Evolutionary conservation across 1,140 invertebrate species (phyloP), one percentile per base, ranked within the genome.

Genomic region (Gryllus bimaculatus): DNA sequence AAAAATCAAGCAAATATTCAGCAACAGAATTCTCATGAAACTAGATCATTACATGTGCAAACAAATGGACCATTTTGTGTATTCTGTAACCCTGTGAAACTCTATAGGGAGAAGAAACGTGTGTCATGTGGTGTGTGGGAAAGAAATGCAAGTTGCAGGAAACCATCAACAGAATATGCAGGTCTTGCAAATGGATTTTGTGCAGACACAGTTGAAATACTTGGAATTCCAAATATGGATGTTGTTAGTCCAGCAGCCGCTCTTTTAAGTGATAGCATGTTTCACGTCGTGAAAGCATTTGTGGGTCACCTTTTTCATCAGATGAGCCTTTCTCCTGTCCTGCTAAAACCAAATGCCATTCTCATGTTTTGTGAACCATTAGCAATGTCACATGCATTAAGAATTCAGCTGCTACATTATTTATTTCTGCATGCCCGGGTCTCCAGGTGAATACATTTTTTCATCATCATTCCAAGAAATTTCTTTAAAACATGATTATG

Each of bases 351-450:
- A 12, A 87, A 87, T 79, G 83, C 85, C 12, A 85, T 87, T 15
- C 82, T 88, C 7, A 86, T 88, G 84, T 87, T 88, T 48, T 87
- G 86, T 78, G 87, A 87, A 82, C 87, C 87, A n/a, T 80, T 87
- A 47, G 85, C 85, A 8, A 87, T 87, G 83, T 84, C 86, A 81
- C 83, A 86, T 10, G 78, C 82, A 8, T 82, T 88, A 20, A 85
- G 86, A 47, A 86, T 87, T 81, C 86, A 87, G 75, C 78, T 88
- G 48, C 79, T 88, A 39, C 86, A 87, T 82, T 87, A 87, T 80
- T 82, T 88, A 76, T 88, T 88, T 81, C 86, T 87, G 81, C 86
- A 87, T 83, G 84, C 87, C 20, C 87, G 87, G 84, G 83, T 87
- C 79, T 85, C 86, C 48, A 87, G 86, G 86, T 88, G 83, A 78